Percentiles rank a stretch among this genome's conserved stretches.
Evolutionary conservation across 2,888 invertebrate genomes (phyloP).

Genomic region (Ypsolopha scabrella): DNA sequence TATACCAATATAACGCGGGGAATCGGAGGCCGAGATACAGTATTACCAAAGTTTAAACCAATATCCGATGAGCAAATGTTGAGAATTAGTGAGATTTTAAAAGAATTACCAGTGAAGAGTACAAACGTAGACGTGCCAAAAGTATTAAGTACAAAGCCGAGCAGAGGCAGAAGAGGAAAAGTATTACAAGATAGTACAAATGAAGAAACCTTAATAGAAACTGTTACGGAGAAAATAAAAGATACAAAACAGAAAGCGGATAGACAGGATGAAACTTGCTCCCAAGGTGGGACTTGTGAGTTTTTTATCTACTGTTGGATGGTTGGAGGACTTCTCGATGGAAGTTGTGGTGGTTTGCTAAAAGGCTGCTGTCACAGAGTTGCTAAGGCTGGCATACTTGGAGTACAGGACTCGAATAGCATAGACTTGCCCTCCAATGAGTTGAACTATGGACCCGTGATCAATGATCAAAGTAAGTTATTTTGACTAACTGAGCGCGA

Average conservation of each 20-base stretch:
- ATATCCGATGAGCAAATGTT: conserved; percentile 56
- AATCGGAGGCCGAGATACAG: conserved; percentile 19
- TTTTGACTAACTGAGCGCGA: conserved; percentile 55
- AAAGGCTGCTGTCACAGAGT: conserved; percentile 90
- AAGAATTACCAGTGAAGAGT: conserved; percentile 24
- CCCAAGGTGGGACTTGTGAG: conserved; percentile 85
- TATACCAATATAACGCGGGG: conserved; percentile 27
- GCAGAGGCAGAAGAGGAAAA: conserved; percentile 29
- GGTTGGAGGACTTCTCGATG: conserved; percentile 87
- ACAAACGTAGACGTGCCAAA: conserved; percentile 14
- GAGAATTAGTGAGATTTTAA: conserved; percentile 47
- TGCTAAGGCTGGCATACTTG: conserved; percentile 74
- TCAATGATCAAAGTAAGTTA: conserved; percentile 84
- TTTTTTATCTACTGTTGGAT: conserved; percentile 95
- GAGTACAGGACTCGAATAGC: conserved; percentile 74
- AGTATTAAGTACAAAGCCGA: conserved; percentile 14
- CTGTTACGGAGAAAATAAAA: conserved; percentile 7
- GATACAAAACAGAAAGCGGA: conserved; percentile 11
- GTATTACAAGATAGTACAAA: conserved; percentile 19
- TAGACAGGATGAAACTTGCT: conserved; percentile 68
- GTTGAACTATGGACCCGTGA: conserved; percentile 78
- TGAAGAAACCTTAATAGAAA: conserved; percentile 11
- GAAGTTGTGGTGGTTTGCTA: conserved; percentile 84
- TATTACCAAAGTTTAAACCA: conserved; percentile 51
- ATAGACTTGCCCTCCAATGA: conserved; percentile 73